Evolutionary conservation across 2,888 invertebrate species (phyloP).

Genomic region (Ormia ochracea): DNA sequence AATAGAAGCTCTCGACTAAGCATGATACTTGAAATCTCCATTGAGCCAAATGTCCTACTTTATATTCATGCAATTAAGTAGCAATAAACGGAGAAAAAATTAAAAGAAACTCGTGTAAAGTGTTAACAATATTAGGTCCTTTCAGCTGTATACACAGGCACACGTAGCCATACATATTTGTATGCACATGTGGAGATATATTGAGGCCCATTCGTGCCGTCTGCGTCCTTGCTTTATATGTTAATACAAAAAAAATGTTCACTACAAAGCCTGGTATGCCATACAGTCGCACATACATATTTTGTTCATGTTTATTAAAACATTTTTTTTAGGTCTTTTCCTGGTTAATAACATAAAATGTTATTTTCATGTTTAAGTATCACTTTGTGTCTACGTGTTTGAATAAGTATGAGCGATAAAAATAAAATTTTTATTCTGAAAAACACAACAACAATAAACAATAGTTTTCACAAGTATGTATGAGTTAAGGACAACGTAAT

Average conservation of each 20-base stretch:
- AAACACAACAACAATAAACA: constrained; percentile 7
- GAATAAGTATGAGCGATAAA: constrained; percentile 28
- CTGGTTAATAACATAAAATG: constrained; percentile 58
- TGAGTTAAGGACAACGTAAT: background rate
- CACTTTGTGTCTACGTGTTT: constrained; percentile 51
- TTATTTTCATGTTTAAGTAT: constrained; percentile 57
- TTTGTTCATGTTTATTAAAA: background rate
- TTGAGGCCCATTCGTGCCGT: constrained; percentile 1
- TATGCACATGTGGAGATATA: background rate
- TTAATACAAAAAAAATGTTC: constrained; percentile 27
- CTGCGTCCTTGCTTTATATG: background rate
- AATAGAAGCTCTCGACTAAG: background rate
- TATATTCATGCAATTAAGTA: background rate
- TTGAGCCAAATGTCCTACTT: background rate
- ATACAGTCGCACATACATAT: background rate
- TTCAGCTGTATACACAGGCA: background rate
- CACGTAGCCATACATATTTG: background rate
- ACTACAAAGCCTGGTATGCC: constrained; percentile 24
- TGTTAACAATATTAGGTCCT: constrained; percentile 34
- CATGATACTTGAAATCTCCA: background rate
- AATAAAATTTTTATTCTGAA: constrained; percentile 29
- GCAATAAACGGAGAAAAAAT: background rate
- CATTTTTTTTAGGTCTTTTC: background rate
- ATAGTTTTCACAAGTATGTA: background rate
- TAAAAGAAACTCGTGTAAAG: constrained; percentile 13